Conservation (phyloP, 2,888 invertebrate genomes). For the Drosophila subquinaria region DNA sequence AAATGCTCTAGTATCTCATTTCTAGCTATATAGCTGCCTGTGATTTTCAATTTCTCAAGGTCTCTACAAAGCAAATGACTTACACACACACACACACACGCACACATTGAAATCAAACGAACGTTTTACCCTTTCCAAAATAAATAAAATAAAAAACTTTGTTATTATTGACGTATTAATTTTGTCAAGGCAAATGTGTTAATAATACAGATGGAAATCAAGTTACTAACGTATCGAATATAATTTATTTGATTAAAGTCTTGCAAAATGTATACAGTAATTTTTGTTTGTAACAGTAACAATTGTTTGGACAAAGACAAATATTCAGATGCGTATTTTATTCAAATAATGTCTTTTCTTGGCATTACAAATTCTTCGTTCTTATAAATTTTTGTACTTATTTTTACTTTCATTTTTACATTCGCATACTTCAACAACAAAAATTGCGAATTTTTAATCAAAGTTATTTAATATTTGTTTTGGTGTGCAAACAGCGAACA, state of each 20-base stretch:
- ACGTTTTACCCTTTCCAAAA: slow-evolving; percentile 55
- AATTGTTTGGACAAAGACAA: neutral
- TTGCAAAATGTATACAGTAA: neutral
- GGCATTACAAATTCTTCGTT: no score
- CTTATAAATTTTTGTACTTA: no score
- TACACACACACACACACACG: slow-evolving; percentile 50
- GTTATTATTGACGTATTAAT: slow-evolving; percentile 33
- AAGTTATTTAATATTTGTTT: slow-evolving; percentile 11
- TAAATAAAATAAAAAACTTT: slow-evolving; percentile 19
- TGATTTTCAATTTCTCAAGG: slow-evolving; percentile 76
- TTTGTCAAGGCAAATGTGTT: slow-evolving; percentile 49
- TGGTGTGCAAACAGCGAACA: slow-evolving; percentile 1
- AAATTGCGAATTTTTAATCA: no score
- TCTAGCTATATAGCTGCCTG: slow-evolving; percentile 60
- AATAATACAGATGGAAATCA: slow-evolving; percentile 28
- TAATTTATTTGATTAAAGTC: slow-evolving; percentile 17
- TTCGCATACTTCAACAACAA: no score
- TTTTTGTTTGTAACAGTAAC: no score
- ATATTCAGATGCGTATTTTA: no score
- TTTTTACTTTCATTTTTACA: no score
- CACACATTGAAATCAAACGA: slow-evolving; percentile 29
- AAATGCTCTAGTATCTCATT: slow-evolving; percentile 79
- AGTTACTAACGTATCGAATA: slow-evolving; percentile 23
- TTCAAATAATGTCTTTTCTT: no score
- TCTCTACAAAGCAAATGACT: slow-evolving; percentile 63